Evolutionary conservation across 2,113 vertebrate species (phyloP).

Genomic region (Ardeotis arabs): DNA sequence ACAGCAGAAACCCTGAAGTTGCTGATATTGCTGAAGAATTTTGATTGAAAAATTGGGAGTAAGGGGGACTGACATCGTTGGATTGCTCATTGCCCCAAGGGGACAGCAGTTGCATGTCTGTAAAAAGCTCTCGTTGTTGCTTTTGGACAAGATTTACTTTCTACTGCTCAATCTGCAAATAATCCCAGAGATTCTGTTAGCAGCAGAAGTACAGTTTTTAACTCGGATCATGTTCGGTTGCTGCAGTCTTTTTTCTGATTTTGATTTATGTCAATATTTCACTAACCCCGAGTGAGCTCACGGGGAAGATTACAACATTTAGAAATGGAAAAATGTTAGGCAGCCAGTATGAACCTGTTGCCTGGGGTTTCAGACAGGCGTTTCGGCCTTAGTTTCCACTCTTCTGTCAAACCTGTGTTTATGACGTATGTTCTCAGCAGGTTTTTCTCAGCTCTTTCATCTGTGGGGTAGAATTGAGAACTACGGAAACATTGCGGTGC

Average conservation of each 20-base stretch:
- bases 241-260: neutral
- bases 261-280: neutral
- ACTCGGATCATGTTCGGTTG: neutral
- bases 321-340: neutral
- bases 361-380: neutral
- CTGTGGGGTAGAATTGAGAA: neutral
- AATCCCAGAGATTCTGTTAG: neutral
- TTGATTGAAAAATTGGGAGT: neutral
- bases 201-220: neutral
- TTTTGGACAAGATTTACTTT: neutral
- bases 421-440: neutral
- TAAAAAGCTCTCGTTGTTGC: neutral
- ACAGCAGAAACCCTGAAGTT: neutral
- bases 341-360: neutral
- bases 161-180: neutral
- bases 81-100: neutral
- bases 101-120: neutral
- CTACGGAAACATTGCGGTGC: fast-evolving
- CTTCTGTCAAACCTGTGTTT: neutral
- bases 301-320: neutral
- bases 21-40: neutral
- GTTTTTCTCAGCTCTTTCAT: neutral
- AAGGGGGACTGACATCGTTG: neutral
- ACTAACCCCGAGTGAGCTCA: neutral
- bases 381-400: neutral